Evolutionary conservation across 2,888 invertebrate genomes (phyloP).

Genomic region (Atethmia centrago): DNA sequence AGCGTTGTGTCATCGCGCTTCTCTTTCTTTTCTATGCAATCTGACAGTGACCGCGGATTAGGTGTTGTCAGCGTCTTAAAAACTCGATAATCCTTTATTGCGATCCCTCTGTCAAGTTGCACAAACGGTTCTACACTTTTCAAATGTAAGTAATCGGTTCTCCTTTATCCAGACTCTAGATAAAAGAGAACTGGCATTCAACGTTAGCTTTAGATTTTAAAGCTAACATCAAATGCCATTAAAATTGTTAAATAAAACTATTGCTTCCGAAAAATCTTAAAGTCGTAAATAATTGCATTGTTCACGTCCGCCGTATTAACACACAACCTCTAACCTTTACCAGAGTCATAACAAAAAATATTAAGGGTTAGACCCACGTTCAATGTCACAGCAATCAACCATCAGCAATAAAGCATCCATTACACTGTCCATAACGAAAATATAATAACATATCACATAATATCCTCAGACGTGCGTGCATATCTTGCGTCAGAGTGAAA

Average conservation of each 20-base stretch:
- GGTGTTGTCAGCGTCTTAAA: too few species aligned
- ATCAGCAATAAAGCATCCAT: conserved; percentile 69
- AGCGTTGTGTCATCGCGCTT: too few species aligned
- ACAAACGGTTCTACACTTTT: background rate
- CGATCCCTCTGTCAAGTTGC: background rate
- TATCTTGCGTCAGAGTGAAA: conserved; percentile 81
- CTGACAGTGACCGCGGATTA: too few species aligned
- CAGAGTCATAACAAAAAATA: conserved; percentile 42
- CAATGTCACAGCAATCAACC: conserved; percentile 66
- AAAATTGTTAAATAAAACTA: background rate
- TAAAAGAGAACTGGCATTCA: too few species aligned
- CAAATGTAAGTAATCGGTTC: too few species aligned
- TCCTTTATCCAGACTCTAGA: too few species aligned
- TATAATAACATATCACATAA: conserved; percentile 82
- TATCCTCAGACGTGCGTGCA: conserved; percentile 72
- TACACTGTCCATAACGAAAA: conserved; percentile 84
- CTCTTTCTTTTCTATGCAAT: too few species aligned
- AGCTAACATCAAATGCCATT: background rate
- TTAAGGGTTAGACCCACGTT: conserved; percentile 59
- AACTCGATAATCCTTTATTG: too few species aligned
- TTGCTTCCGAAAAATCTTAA: background rate
- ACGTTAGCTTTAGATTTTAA: too few species aligned
- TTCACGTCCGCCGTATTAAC: background rate
- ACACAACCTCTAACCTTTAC: conserved; percentile 51
- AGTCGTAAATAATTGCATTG: background rate